Percentiles rank a stretch among this genome's conserved stretches.
phyloP scores from a whole-genome alignment of 2,888 invertebrate species.

The Noctua fimbriata region DNA sequence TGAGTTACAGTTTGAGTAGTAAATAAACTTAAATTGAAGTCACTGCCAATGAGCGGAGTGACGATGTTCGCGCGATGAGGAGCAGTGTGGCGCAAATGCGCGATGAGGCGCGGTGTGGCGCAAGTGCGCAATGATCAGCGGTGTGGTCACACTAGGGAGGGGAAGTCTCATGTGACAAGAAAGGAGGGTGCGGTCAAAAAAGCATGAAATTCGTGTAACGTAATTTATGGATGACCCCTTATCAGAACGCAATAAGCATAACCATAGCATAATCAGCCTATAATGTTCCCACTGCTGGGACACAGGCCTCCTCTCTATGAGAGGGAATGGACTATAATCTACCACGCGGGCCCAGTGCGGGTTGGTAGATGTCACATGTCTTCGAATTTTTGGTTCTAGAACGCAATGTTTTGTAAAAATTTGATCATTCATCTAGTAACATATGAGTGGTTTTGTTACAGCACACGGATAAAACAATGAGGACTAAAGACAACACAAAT shows the following conservation, averaged over 20 bases:
- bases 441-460: background rate
- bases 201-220: no score
- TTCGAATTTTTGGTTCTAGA: no score
- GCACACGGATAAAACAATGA: background rate
- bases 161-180: no score
- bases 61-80: constrained; percentile 2
- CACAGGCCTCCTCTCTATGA: no score
- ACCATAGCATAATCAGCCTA: no score
- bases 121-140: background rate
- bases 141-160: background rate
- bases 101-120: background rate
- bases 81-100: background rate
- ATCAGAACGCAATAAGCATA: constrained; percentile 15
- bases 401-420: constrained; percentile 13
- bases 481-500: constrained; percentile 2
- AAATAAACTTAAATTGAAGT: constrained; percentile 4
- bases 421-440: constrained; percentile 22
- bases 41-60: background rate
- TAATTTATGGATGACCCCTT: no score
- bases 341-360: no score
- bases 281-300: no score
- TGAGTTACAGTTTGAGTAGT: constrained; percentile 14
- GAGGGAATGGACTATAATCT: no score
- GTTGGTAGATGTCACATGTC: no score
- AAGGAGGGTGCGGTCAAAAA: no score